phyloP scores from a whole-genome alignment of 2,888 invertebrate species.

The Folsomia candida region DNA sequence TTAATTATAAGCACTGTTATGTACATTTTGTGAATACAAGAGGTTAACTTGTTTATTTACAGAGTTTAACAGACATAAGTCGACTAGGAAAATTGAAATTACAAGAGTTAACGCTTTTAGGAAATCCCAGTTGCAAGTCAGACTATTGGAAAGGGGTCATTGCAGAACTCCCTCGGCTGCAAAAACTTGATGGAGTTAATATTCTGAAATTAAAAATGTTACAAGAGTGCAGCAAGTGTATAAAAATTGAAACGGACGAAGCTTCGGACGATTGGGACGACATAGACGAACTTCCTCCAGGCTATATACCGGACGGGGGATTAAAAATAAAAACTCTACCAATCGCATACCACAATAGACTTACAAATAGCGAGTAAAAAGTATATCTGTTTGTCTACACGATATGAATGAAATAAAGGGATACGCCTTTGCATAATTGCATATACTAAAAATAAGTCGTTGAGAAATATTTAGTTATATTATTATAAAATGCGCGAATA shows the following conservation, averaged over 20 bases:
- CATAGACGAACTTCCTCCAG: background rate
- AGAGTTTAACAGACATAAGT: slow-evolving; percentile 44
- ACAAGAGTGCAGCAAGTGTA: background rate
- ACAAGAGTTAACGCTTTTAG: slow-evolving; percentile 36
- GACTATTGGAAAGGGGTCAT: slow-evolving; percentile 39
- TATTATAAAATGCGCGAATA: too few relatives aligned
- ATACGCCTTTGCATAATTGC: too few relatives aligned
- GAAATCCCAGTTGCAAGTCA: slow-evolving; percentile 40
- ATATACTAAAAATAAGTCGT: too few relatives aligned
- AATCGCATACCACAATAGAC: background rate
- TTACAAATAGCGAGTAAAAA: too few relatives aligned
- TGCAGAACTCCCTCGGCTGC: slow-evolving; percentile 32
- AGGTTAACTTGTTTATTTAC: slow-evolving; percentile 1
- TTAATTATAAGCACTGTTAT: too few relatives aligned
- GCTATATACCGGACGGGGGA: slow-evolving; percentile 10
- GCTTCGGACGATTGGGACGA: background rate
- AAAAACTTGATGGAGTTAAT: slow-evolving; percentile 41
- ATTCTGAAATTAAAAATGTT: slow-evolving; percentile 5
- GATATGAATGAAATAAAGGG: too few relatives aligned
- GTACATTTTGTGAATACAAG: background rate
- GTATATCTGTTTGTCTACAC: too few relatives aligned
- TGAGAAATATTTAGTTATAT: too few relatives aligned
- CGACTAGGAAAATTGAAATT: slow-evolving; percentile 28
- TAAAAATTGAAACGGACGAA: background rate
- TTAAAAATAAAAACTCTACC: background rate